Conservation (phyloP, 2,888 invertebrate genomes). For the Parnassius apollo region DNA sequence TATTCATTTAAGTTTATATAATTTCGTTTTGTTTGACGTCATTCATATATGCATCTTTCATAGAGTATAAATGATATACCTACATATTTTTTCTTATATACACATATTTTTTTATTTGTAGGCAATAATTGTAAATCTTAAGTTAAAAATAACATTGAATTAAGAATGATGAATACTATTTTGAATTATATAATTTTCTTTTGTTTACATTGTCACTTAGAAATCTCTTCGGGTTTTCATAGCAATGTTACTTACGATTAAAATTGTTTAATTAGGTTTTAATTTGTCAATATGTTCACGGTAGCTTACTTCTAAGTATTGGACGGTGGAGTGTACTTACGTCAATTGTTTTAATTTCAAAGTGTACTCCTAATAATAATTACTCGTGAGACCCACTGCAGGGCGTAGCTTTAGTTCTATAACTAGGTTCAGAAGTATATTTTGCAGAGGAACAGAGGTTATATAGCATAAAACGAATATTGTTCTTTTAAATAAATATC, state of each 20-base stretch:
- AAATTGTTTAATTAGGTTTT: conserved; percentile 12
- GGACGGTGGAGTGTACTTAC: conserved; percentile 40
- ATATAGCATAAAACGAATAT: conserved; percentile 21
- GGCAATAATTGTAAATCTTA: conserved; percentile 12
- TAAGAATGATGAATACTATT: conserved; percentile 4
- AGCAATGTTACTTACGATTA: conserved; percentile 40
- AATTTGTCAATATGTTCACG: conserved; percentile 6
- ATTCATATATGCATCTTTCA: conserved; percentile 1
- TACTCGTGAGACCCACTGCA: conserved; percentile 17
- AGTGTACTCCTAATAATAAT: conserved; percentile 27
- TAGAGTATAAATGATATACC: conserved; percentile 9
- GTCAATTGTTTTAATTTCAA: conserved; percentile 29
- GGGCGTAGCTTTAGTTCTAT: conserved; percentile 12
- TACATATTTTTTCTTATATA: background rate
- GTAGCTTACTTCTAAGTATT: conserved; percentile 23
- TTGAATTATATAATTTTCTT: conserved; percentile 3
- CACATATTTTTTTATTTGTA: conserved; percentile 5
- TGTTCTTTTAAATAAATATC: conserved; percentile 27
- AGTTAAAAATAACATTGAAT: conserved; percentile 10
- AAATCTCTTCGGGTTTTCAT: conserved; percentile 43
- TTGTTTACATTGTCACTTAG: conserved; percentile 15
- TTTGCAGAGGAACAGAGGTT: conserved; percentile 11
- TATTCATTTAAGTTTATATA: conserved; percentile 4
- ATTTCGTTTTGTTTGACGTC: background rate
- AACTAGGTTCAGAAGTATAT: conserved; percentile 16